Evolutionary conservation across 2,797 vertebrate species (phyloP).

Genomic region (Peromyscus attwateri): DNA sequence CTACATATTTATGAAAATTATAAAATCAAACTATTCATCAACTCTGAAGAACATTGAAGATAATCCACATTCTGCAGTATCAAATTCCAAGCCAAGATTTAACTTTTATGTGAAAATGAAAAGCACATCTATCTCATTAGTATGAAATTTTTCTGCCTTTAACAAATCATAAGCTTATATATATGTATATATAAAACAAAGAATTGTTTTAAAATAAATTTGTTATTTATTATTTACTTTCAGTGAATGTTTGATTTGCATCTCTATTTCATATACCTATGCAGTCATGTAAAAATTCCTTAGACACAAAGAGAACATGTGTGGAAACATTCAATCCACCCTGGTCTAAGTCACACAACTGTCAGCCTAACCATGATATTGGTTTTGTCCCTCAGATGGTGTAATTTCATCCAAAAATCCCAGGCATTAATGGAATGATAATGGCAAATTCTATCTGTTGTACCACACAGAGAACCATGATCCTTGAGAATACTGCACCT

Average conservation of each 20-base stretch:
- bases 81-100: background rate
- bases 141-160: background rate
- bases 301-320: background rate
- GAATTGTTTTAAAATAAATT: background rate
- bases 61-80: background rate
- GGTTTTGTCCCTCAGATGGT: background rate
- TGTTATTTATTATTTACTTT: background rate
- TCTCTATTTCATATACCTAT: background rate
- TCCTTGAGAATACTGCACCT: background rate
- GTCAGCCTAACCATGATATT: background rate
- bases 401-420: background rate
- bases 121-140: background rate
- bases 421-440: background rate
- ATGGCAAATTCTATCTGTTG: background rate
- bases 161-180: background rate
- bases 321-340: background rate
- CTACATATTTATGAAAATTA: background rate
- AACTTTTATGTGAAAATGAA: background rate
- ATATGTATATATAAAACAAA: background rate
- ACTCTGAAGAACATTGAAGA: background rate
- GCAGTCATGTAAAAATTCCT: background rate
- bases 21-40: background rate
- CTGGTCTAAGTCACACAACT: background rate
- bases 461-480: background rate
- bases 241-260: background rate